Evolutionary conservation across 2,797 vertebrate genomes (phyloP), one percentile per base, ranked within the genome.

Genomic region (Eospalax fontanierii): DNA sequence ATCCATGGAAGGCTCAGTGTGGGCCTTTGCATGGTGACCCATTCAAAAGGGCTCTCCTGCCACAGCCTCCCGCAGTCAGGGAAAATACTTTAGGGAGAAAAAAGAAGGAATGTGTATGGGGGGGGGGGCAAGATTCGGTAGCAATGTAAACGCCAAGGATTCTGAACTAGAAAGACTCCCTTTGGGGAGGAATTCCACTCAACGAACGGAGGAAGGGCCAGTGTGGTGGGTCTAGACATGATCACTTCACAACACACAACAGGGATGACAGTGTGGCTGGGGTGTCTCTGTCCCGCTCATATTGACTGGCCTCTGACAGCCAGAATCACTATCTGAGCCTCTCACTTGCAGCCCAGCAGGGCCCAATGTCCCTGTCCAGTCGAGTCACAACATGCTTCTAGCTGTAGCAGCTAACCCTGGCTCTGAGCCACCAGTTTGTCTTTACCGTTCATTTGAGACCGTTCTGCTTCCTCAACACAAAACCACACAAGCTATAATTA

Each of bases 211-310:
- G 0, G 22, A 65, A 70, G 46, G 15, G 65, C 63, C 57, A 46
- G 63, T 28, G 40, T 2, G 46, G 33, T 6, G 43, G 2, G 46
- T 89, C 16, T 16, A 33, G 50, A 63, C 16, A 15, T 16, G 30
- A 2, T 30, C 6, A 3, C 0, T 0, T 0, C 10, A 2, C 9
- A 1, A 0, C 1, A 15, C 38, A 22, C 40, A 30, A 46, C 65
- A 65, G 18, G 38, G 61, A 43, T 6, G 57, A 38, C 16, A n/a
- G 43, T 3, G 43, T 50, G 57, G 6, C 38, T 24, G 4, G 19
- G n/a, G 35, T 57, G 35, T 70, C 46, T 65, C 46, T 70, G 70
- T 54, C 65, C 65, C 12, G 50, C 43, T 68, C 38, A 82, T 6
- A 82, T 16, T 2, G 2, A 26, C 14, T 0, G 7, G 33, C 54